Conservation (phyloP, 2,113 vertebrate genomes). For the Microcebus murinus region DNA sequence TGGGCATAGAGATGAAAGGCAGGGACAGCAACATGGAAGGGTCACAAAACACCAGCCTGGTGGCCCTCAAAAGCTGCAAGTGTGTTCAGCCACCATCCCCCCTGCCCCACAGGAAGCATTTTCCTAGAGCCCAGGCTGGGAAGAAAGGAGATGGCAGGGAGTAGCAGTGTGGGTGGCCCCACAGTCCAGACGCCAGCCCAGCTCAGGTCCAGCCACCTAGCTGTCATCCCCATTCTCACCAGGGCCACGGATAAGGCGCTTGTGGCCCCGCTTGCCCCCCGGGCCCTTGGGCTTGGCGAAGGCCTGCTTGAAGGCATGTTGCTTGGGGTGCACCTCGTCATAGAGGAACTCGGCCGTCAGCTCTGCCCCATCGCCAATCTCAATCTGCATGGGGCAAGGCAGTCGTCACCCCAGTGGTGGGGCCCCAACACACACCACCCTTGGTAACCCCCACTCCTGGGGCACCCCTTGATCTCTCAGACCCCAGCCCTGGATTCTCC, state of each 20-base stretch:
- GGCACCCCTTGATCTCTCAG: not conserved
- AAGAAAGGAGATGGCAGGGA: slow-evolving; percentile 62
- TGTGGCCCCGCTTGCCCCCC: slow-evolving; percentile 96
- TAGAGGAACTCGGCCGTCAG: slow-evolving; percentile 97
- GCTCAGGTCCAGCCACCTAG: slow-evolving; percentile 80
- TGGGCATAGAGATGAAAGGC: slow-evolving; percentile 17
- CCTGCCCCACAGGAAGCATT: not conserved
- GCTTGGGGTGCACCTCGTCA: slow-evolving; percentile 97
- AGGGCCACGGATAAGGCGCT: slow-evolving; percentile 94
- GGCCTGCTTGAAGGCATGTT: slow-evolving; percentile 95
- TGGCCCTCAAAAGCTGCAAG: not conserved
- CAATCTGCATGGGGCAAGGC: slow-evolving; percentile 87
- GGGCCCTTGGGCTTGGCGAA: slow-evolving; percentile 98
- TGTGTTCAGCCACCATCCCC: not conserved
- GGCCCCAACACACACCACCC: not conserved
- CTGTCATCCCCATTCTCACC: slow-evolving; percentile 95
- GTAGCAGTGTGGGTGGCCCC: slow-evolving; percentile 10
- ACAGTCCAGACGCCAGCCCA: not conserved
- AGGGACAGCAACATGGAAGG: not conserved
- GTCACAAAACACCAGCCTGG: slow-evolving; percentile 17
- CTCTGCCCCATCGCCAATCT: slow-evolving; percentile 94
- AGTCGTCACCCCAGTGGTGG: not conserved
- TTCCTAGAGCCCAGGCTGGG: not conserved
- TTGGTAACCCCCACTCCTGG: not conserved
- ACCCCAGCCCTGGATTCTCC: not conserved